Evolutionary conservation across 2,888 invertebrate species (phyloP), one percentile per base, ranked within the genome.

Genomic region (Eustalomyia histrio): DNA sequence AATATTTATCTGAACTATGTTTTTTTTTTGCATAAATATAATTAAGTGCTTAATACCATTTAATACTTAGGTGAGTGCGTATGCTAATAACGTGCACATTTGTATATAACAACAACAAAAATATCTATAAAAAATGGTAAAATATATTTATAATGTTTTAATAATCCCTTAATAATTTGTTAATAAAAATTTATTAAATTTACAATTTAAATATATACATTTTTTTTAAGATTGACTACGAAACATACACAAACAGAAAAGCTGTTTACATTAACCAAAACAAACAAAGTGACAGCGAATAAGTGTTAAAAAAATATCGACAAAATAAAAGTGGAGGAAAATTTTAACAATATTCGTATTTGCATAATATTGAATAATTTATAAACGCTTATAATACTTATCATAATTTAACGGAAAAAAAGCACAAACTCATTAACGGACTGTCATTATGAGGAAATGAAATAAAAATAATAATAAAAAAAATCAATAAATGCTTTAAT

Each of bases 291-390:
- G 14, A 14, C 43, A 47, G 43, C 24, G 14, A 43, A 57, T 21
- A 67, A 52, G 17, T 61, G 47, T 47, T 47, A 57, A 57, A 53
- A n/a, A 67, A 33, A 29, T 29, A 29, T 29, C 29, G 7, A 6
- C 3, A 43, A 18, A 33, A 61, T 35, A 43, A 21, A 24, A n/a
- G n/a, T 47, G 43, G 43, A n/a, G 14, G 29, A 47, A 47, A 47
- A 47, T 47, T 47, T 1, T 2, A n/a, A 47, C 14, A 47, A 5
- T 47, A 47, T 47, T n/a, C n/a, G 2, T 18, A 78, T 78, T 78
- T 72, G 55, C 72, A 78, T 67, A 78, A 64, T 72, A 67, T 72
- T 67, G 24, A 78, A 72, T 67, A 61, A 67, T 61, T 78, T 67
- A 72, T 78, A 39, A 64, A 52, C 39, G 43, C 17, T 72, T 53